Percentiles rank a stretch among this genome's conserved stretches.
These are phyloP conservation scores for Orbicella faveolata DNA, from an alignment of 64 coral and sea anemone species.

Conservation along the genomic window DNA sequence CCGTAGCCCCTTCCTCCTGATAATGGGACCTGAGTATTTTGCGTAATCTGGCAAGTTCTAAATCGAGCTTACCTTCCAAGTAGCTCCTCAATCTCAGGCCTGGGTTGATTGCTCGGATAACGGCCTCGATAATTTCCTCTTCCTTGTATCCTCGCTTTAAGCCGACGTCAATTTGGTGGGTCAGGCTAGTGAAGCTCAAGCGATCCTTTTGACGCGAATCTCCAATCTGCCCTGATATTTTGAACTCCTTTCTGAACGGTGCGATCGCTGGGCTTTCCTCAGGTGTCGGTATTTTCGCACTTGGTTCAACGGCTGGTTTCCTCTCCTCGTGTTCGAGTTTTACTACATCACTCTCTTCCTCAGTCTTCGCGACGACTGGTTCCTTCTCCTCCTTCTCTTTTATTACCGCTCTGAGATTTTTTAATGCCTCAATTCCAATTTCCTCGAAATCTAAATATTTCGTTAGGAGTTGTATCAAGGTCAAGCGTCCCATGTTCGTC, in stretches of 20 bases:
- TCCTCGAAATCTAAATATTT: not conserved
- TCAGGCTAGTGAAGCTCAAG: conserved; percentile 58
- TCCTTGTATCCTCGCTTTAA: conserved; percentile 41
- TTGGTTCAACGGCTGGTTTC: not conserved
- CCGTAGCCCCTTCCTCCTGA: conserved; percentile 29
- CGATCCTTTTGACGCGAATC: conserved; percentile 35
- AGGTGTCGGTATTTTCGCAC: not conserved
- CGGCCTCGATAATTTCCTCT: conserved; percentile 42
- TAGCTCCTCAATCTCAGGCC: too few species aligned
- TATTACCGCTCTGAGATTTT: not conserved
- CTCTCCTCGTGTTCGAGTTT: not conserved
- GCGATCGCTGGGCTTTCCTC: not conserved
- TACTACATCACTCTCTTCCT: not conserved
- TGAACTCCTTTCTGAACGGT: conserved; percentile 46
- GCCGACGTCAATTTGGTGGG: conserved; percentile 45
- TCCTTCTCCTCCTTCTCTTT: not conserved
- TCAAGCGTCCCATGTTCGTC: too few species aligned
- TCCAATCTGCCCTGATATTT: conserved; percentile 14
- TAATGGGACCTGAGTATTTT: conserved; percentile 40
- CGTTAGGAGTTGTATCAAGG: too few species aligned
- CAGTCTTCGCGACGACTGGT: not conserved
- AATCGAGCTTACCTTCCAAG: too few species aligned
- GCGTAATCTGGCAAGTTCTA: too few species aligned
- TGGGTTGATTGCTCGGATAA: conserved; percentile 30
- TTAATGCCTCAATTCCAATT: not conserved